phyloP scores from a whole-genome alignment of 2,888 invertebrate species.

The Frankliniella intonsa region DNA sequence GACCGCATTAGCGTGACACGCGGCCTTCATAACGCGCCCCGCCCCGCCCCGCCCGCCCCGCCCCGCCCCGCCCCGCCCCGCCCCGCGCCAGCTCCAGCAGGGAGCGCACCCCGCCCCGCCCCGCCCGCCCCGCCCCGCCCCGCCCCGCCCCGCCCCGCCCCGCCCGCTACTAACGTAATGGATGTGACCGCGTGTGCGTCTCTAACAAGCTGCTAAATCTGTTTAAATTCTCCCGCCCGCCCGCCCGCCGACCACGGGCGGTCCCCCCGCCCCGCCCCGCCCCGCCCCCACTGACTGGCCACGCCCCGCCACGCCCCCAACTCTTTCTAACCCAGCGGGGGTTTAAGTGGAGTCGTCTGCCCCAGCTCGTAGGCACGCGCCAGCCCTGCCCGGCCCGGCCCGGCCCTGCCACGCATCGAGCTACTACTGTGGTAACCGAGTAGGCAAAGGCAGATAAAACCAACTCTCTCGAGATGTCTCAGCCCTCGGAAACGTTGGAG shows the following conservation, averaged over 20 bases:
- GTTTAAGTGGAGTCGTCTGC: slow-evolving; percentile 17
- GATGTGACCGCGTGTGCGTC: background rate
- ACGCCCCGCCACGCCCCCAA: slow-evolving; percentile 22
- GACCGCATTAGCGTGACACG: too few species aligned
- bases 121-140: background rate
- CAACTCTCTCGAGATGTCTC: too few species aligned
- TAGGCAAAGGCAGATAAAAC: too few species aligned
- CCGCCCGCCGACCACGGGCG: background rate
- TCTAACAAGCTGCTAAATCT: slow-evolving; percentile 10
- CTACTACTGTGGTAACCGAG: too few species aligned
- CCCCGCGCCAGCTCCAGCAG: background rate
- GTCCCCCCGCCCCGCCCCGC: background rate
- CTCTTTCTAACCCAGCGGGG: slow-evolving; percentile 29
- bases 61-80: background rate
- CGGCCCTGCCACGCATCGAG: slow-evolving; percentile 34
- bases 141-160: background rate
- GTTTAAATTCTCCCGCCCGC: background rate
- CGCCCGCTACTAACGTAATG: background rate
- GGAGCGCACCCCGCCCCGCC: background rate
- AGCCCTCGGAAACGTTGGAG: too few species aligned
- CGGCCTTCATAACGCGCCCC: too few species aligned
- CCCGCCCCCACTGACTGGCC: background rate
- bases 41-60: too few species aligned
- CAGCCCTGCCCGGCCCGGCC: background rate
- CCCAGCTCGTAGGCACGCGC: slow-evolving; percentile 22